Base-by-base conservation (phyloP, 2,888 invertebrate genomes). In the Lasioglossum zephyrum region DNA sequence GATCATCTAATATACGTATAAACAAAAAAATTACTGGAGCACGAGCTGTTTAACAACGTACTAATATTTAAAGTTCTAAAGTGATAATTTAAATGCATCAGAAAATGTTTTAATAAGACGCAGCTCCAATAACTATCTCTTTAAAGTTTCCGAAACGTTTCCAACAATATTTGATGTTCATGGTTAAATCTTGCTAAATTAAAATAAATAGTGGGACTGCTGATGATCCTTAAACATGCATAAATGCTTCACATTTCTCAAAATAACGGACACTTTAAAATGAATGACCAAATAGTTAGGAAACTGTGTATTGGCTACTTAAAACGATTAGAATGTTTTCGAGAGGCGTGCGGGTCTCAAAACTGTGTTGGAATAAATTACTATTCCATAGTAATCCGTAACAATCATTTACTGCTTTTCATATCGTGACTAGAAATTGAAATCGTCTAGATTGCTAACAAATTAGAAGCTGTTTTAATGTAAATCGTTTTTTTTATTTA, bases 101-200 rank as follows among this genome's bases (percentile, higher is more conserved):
- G 60, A 76, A 85, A 79, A 86, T 69, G 63, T 36, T 41, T 78
- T 75, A 85, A 85, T 86, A 85, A 76, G 41, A 44, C 36, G 22
- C 69, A 60, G 60, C 13, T 73, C 26, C 44, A 76, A 73, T 73
- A 73, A 84, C 41, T 77, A 70, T 49, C 26, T 74, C 69, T 85
- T 57, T 69, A 69, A 75, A 74, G 60, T 16, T 70, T 44, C 3
- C 26, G 0, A 39, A 73, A 81, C 8, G n/a, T 39, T 69, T 13
- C 13, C 31, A 77, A 57, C n/a, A 47, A 36, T 44, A 44, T 60
- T 81, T 70, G 31, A 13, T 26, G 63, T 13, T 44, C 18, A 70
- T 11, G 16, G 39, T 60, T 73, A 84, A 83, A 77, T 74, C 57
- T 39, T 53, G 22, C 39, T 31, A 6, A 73, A 70, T 57, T 60